phyloP scores from a whole-genome alignment of 2,888 invertebrate genomes.

The Cephalotes varians region DNA sequence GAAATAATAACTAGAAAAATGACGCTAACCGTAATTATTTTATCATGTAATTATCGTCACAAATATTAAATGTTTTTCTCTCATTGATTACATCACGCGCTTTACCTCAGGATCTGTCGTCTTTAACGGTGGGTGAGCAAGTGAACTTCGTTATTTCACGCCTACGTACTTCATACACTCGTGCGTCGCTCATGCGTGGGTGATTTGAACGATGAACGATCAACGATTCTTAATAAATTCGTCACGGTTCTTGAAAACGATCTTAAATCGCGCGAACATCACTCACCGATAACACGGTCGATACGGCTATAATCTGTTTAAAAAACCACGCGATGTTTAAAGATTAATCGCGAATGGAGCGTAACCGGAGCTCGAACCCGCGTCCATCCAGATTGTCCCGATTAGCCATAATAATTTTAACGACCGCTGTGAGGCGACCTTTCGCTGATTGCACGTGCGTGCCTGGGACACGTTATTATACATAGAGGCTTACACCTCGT shows the following conservation, averaged over 20 bases:
- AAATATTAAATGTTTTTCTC: too few species aligned
- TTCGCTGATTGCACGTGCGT: constrained; percentile 24
- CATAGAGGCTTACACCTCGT: not conserved
- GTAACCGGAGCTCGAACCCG: constrained; percentile 5
- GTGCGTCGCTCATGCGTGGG: too few species aligned
- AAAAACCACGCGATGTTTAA: constrained; percentile 34
- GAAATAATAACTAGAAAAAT: too few species aligned
- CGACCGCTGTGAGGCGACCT: not conserved
- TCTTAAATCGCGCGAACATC: not conserved
- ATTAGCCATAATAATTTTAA: constrained; percentile 39
- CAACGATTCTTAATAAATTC: constrained; percentile 32
- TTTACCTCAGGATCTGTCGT: not conserved
- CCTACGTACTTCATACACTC: not conserved
- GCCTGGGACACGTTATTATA: not conserved
- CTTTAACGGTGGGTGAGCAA: constrained; percentile 10
- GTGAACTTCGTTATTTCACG: constrained; percentile 20
- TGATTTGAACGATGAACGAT: not conserved
- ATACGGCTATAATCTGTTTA: constrained; percentile 41
- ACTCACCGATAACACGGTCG: not conserved
- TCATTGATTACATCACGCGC: not conserved
- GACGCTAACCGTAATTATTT: too few species aligned
- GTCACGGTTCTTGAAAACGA: not conserved
- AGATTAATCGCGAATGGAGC: constrained; percentile 13
- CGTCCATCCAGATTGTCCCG: not conserved
- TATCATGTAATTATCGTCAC: too few species aligned